A percentile compares a stretch with the other conserved stretches of the same genome.
These are phyloP conservation scores for Tympanuchus pallidicinctus DNA, from an alignment of 2,113 vertebrate species.

Conservation along the genomic window DNA sequence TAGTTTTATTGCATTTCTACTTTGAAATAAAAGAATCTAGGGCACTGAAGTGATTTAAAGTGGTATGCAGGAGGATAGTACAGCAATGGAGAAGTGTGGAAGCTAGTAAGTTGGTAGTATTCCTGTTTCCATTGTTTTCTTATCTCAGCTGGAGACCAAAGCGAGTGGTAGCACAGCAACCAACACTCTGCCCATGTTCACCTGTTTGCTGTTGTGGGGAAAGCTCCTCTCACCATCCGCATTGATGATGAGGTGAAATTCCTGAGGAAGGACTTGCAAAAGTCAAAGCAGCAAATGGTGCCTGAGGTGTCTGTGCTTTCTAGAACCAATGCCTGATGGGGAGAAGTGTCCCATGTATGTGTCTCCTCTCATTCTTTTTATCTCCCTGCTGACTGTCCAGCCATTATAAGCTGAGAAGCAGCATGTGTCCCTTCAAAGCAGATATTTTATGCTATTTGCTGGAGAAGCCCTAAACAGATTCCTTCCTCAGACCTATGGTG, in stretches of 20 bases:
- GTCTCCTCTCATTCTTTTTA: not conserved
- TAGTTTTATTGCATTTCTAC: constrained; percentile 9
- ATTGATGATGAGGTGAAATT: not conserved
- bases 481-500: not conserved
- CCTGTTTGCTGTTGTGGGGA: not conserved
- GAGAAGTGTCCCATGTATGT: not conserved
- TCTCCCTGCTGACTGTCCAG: not conserved
- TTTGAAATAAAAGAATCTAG: not conserved
- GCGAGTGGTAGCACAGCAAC: not conserved
- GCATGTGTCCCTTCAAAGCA: not conserved
- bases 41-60: not conserved
- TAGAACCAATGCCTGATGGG: not conserved
- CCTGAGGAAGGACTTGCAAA: not conserved
- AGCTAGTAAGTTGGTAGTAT: not conserved
- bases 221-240: not conserved
- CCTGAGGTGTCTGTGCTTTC: not conserved
- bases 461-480: not conserved
- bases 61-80: not conserved
- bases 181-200: not conserved
- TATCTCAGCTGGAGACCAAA: not conserved
- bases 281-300: not conserved
- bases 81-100: not conserved
- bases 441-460: not conserved
- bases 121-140: not conserved
- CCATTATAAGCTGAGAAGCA: not conserved